Base-by-base conservation (phyloP, 2,888 invertebrate genomes). In the Cynaeus angustus region DNA sequence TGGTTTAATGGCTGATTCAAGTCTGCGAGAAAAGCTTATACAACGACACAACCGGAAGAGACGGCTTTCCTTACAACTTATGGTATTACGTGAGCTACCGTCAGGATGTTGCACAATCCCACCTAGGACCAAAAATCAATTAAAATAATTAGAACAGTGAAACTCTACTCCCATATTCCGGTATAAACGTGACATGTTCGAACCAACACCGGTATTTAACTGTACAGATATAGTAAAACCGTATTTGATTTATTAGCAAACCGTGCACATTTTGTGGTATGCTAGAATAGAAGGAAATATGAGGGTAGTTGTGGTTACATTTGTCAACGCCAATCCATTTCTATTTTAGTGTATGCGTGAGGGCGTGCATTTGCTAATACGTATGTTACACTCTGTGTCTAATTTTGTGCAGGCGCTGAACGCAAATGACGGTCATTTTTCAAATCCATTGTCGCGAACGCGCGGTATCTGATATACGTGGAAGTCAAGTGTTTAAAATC, bases 261-360 rank as follows among this genome's bases (percentile, higher is more conserved):
- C 67, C 66, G 73, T 65, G 65, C 69, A 71, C 75, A 74, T 74
- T 76, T 68, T 70, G 74, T 53, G 72, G 70, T 67, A 67, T 68
- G 59, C 68, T 75, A 65, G 72, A 75, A 73, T 71, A 71, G 71
- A 64, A 75, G 72, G 74, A 74, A 77, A 75, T 77, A 75, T 75
- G 72, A 68, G 75, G 74, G 73, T 72, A 71, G 69, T 72, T 73
- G 75, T 68, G 75, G 75, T 74, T 71, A 69, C 70, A 75, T 75
- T 75, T 75, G 75, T 77, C 77, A 77, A 77, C 73, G 75, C 71
- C 75, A 73, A 74, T 75, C 68, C 73, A 68, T 67, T 71, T 58
- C 68, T 73, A 70, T 74, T 71, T 72, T 72, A 62, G 73, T 72
- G 70, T 55, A 68, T 72, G 71, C 70, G 62, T 71, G 70, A 62